phyloP scores from a whole-genome alignment of 2,797 vertebrate species.

The Peromyscus attwateri region DNA sequence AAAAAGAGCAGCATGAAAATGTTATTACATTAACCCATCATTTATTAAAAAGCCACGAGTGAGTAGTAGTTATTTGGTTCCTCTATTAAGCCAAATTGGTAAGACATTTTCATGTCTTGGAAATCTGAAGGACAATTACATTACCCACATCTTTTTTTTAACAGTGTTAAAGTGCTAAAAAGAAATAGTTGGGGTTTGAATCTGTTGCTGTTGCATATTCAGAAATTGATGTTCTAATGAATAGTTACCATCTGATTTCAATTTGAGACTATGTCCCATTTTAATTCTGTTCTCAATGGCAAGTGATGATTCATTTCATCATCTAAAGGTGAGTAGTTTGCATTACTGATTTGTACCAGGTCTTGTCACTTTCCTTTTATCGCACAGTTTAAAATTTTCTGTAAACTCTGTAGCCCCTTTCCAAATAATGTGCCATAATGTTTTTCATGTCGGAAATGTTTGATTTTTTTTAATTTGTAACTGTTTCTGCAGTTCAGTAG shows the following conservation, averaged over 20 bases:
- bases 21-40: constrained; percentile 1
- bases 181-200: constrained; percentile 26
- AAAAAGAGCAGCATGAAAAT: neutral
- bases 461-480: constrained; percentile 35
- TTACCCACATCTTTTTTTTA: constrained; percentile 21
- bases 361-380: constrained; percentile 35
- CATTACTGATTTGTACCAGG: neutral
- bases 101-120: constrained; percentile 45
- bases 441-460: constrained; percentile 60
- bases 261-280: constrained; percentile 37
- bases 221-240: constrained; percentile 54
- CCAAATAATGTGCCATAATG: constrained; percentile 41
- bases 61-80: constrained; percentile 47
- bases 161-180: constrained; percentile 40
- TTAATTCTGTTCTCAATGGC: constrained; percentile 37
- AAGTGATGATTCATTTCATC: neutral
- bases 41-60: constrained; percentile 39
- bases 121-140: constrained; percentile 29
- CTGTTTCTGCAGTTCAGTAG: constrained; percentile 55
- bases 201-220: constrained; percentile 36
- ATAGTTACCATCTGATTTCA: constrained; percentile 33
- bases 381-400: constrained; percentile 38
- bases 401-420: constrained; percentile 41
- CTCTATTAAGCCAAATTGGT: constrained; percentile 65
- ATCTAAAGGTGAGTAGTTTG: neutral